These are phyloP conservation scores for Thamnophis sirtalis DNA, from an alignment of 2,113 vertebrate species.

Conservation along the genomic window DNA sequence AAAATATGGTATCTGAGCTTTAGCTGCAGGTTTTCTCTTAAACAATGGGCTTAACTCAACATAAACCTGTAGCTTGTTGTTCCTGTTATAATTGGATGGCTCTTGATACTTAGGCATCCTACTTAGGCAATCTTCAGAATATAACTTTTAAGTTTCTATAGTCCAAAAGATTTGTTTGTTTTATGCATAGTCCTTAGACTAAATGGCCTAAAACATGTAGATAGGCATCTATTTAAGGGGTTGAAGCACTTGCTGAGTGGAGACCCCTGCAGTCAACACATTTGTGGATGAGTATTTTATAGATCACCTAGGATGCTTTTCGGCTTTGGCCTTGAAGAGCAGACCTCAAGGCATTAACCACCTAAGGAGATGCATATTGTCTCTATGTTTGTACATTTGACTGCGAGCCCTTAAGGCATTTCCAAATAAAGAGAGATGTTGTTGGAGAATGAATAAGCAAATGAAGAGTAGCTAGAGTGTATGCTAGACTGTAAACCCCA, in stretches of 20 bases:
- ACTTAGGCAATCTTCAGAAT: background rate
- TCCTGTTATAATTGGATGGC: background rate
- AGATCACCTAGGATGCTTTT: fast-evolving
- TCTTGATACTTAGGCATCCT: background rate
- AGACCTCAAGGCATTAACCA: fast-evolving
- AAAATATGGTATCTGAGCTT: background rate
- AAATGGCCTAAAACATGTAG: background rate
- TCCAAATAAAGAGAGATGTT: background rate
- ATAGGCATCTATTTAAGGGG: no score
- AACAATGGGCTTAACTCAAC: background rate
- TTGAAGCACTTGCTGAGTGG: background rate
- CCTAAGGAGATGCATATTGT: background rate
- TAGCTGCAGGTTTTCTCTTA: background rate
- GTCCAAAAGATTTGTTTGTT: fast-evolving
- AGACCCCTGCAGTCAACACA: background rate
- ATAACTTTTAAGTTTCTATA: fast-evolving
- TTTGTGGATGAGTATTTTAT: fast-evolving
- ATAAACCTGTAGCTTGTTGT: background rate
- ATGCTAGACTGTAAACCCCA: background rate
- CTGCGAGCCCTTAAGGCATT: background rate
- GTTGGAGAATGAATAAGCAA: constrained; percentile 1
- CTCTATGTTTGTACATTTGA: fast-evolving
- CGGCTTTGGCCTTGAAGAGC: background rate
- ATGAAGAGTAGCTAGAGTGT: background rate
- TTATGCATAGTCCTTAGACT: fast-evolving